Base-by-base conservation (phyloP, 2,113 vertebrate genomes). In the Protomyctophum bolini region DNA sequence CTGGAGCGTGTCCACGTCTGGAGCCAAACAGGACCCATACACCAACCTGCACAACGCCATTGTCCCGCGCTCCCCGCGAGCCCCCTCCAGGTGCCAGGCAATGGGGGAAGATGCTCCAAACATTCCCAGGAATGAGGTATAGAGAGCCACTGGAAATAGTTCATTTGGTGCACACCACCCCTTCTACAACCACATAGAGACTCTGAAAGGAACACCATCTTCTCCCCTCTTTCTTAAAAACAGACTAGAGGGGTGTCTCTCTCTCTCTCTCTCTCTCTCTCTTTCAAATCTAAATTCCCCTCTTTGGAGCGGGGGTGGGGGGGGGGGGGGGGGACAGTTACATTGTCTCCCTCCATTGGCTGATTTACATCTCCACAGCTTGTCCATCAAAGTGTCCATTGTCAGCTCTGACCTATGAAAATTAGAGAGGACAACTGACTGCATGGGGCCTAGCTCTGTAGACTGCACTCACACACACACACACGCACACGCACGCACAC, bases 301-400 rank as follows among this genome's bases (percentile, higher is more conserved):
- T 60, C 10, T 80, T 85, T 28, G 58, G 75, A 58, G n/a, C 81
- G 72, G 79, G 11, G 50, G 49, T 66, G 10, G 72, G 66, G 46
- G 76, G 66, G 70, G 83, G 85, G 86, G 79, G 64, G 89, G 87
- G 87, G 89, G 90, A 91, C 85, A 87, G 85, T 87, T 89, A 87
- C 91, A 92, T 91, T 91, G 91, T 93, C 87, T 89, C 73, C 85
- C 87, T 87, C 81, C 82, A 88, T 89, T 90, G 82, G 88, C 85
- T 92, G 91, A 93, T 93, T 94, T 94, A 92, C 92, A 94, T 94
- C 88, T 93, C 88, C 88, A 92, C 91, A 94, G 93, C 77, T 86
- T 82, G 77, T 88, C 86, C 90, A 90, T 94, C 89, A 93, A 94
- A 92, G 93, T 92, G 87, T 75, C 89, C 89, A 92, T 94, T 93